Evolutionary conservation across 2,888 invertebrate genomes (phyloP).

Genomic region (Belgica antarctica): DNA sequence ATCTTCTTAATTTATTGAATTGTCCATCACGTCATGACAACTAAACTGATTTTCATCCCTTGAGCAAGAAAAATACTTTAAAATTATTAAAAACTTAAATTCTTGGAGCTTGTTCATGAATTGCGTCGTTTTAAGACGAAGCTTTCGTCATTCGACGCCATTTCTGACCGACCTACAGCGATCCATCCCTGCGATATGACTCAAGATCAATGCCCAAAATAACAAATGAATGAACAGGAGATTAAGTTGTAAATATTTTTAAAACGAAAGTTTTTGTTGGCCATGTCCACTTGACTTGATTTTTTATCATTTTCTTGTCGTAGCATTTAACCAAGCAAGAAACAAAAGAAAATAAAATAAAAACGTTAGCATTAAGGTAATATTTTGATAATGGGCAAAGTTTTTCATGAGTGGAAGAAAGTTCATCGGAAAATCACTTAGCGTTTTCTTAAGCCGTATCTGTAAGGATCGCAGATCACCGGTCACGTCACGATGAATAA

Average conservation of each 20-base stretch:
- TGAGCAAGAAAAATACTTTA: neutral
- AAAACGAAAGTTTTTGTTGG: too few relatives aligned
- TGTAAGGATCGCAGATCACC: neutral
- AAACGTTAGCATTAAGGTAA: neutral
- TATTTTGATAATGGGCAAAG: too few relatives aligned
- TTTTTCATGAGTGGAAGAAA: too few relatives aligned
- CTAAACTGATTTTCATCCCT: neutral
- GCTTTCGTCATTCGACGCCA: too few relatives aligned
- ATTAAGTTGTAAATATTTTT: conserved; percentile 12
- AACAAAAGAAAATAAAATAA: conserved; percentile 3
- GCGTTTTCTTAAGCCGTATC: neutral
- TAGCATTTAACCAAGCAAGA: conserved; percentile 16
- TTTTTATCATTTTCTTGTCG: neutral
- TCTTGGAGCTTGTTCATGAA: neutral
- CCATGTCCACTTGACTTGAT: neutral
- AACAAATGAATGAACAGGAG: neutral
- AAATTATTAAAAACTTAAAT: neutral
- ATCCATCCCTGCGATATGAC: conserved; percentile 2
- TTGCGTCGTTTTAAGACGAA: too few relatives aligned
- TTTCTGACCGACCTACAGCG: too few relatives aligned
- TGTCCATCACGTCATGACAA: conserved; percentile 2
- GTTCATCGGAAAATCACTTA: conserved; percentile 18
- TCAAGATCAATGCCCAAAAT: neutral
- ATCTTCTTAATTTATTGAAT: conserved; percentile 7
- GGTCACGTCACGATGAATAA: neutral